Conservation (phyloP, 1,140 invertebrate species). For the Euschistus heros region DNA sequence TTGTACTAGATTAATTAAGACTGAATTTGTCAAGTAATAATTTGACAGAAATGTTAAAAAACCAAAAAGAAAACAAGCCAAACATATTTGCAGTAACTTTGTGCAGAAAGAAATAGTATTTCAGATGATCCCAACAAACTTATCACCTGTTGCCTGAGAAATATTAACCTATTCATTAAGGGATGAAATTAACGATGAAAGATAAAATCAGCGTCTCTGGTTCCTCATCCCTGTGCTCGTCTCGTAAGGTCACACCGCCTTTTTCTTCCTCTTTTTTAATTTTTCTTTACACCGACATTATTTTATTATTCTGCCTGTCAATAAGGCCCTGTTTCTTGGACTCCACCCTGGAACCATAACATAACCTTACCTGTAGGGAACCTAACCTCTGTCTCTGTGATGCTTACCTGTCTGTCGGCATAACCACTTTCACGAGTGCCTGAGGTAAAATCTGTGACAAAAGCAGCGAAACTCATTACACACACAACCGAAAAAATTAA, state of each 20-base stretch:
- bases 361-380: constrained; percentile 16
- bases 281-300: not conserved
- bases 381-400: constrained; percentile 6
- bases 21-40: too few species aligned
- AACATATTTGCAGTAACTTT: too few species aligned
- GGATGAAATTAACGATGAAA: constrained; percentile 8
- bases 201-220: not conserved
- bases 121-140: not conserved
- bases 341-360: constrained; percentile 7
- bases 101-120: too few species aligned
- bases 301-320: not conserved
- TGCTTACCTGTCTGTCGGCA: constrained; percentile 85
- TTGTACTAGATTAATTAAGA: too few species aligned
- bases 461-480: constrained; percentile 31
- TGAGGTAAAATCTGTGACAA: constrained; percentile 63
- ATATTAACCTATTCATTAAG: constrained; percentile 4
- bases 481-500: constrained; percentile 3
- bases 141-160: constrained; percentile 7
- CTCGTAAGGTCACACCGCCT: not conserved
- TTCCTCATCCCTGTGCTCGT: not conserved
- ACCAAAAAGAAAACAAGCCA: too few species aligned
- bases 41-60: too few species aligned
- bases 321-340: not conserved
- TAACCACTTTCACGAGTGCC: constrained; percentile 94
- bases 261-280: not conserved